Base-by-base conservation (phyloP, 2,113 vertebrate species). In the Dromaius novaehollandiae region DNA sequence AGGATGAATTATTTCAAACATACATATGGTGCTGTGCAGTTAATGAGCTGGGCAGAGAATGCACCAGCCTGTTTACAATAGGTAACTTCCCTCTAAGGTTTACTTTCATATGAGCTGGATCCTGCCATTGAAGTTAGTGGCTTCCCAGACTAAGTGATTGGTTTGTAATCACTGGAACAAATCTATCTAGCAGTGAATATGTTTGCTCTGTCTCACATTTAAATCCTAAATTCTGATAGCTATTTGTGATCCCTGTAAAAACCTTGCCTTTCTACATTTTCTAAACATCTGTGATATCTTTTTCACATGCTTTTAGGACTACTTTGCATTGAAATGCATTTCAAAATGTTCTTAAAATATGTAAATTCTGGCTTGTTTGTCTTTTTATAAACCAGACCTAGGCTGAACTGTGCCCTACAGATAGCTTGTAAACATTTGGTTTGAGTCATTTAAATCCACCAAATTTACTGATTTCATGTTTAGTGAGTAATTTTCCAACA, bases 21-120 rank as follows among this genome's bases (percentile, higher is more conserved):
- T 92, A 98, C 30, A 94, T 98, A 81, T 97, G 87, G 85, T 98
- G 98, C 71, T 98, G 98, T 94, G 98, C 98, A 34, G 94, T 61
- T 82, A 98, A 98, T 55, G 85, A 94, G 44, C 89, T 98, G 92
- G 98, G 98, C 84, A 96, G 68, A 85, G 97, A 97, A 74, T 98
- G 98, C 51, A 96, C 96, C 58, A 95, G 82, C 34, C 96, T 98
- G 42, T 98, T 98, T 78, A 98, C 98, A 32, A 95, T 98, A 97
- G 98, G 98, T 98, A 98, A 97, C 34, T 71, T 63, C 11, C 7
- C 32, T 34, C 8, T 56, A 79, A 78, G 53, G 5, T 66, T 84
- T 92, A 32, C 34, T 82, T 92, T n/a, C 14, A 30, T 11, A 3
- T 1, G 0, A 87, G 11, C 58, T 89, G 56, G 22, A 32, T 84